Evolutionary conservation across 2,113 vertebrate species (phyloP).

Genomic region (Anhinga anhinga): DNA sequence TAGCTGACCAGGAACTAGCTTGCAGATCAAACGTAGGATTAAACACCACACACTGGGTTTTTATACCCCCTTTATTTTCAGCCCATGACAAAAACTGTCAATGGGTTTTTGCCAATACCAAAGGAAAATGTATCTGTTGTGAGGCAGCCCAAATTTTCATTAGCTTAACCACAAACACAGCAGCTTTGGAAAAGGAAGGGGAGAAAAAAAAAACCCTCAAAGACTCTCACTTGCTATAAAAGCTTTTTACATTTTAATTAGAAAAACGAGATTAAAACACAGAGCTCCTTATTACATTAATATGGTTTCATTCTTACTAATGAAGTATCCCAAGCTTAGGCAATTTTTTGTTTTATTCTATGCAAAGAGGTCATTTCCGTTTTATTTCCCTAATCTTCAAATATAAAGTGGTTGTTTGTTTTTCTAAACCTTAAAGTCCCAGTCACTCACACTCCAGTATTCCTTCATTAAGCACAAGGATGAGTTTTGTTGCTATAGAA

Average conservation of each 20-base stretch:
- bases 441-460: background rate
- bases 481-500: slow-evolving; percentile 35
- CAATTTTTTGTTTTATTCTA: background rate
- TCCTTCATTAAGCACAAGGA: background rate
- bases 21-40: background rate
- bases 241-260: slow-evolving; percentile 27
- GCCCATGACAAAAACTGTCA: background rate
- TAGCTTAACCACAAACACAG: background rate
- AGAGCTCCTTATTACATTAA: background rate
- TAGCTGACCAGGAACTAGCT: background rate
- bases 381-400: slow-evolving; percentile 4
- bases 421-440: background rate
- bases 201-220: background rate
- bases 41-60: background rate
- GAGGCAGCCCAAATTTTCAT: background rate
- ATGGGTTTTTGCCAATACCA: background rate
- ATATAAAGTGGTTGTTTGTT: background rate
- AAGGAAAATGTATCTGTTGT: background rate
- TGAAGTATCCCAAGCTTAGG: background rate
- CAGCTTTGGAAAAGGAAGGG: background rate
- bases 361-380: background rate
- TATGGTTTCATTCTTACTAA: background rate
- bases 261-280: slow-evolving; percentile 11
- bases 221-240: background rate
- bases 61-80: background rate